Conservation (phyloP, 2,797 vertebrate genomes). For the Threskiornis aethiopicus region DNA sequence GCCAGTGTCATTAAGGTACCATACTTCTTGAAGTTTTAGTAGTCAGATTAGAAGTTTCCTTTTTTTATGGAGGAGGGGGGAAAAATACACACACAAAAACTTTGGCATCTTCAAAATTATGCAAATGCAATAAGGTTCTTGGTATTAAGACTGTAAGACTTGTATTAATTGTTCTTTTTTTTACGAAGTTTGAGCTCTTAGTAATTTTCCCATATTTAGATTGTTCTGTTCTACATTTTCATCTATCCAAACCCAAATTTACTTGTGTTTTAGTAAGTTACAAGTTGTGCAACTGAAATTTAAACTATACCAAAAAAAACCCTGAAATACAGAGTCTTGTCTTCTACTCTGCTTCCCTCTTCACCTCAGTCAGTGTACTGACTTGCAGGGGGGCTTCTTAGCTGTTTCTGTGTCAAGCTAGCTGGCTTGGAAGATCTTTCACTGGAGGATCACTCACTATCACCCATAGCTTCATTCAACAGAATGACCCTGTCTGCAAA, state of each 20-base stretch:
- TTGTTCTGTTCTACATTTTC: not conserved
- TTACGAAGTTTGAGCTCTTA: not conserved
- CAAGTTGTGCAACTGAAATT: not conserved
- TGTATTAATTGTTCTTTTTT: not conserved
- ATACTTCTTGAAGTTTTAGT: not conserved
- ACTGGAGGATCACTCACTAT: not conserved
- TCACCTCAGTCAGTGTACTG: not conserved
- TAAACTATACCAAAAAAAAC: not conserved
- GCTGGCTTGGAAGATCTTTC: not conserved
- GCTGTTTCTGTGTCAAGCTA: not conserved
- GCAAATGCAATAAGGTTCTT: not conserved
- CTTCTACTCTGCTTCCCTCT: not conserved
- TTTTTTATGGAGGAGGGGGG: not conserved
- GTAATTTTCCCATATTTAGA: not conserved
- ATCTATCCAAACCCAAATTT: not conserved
- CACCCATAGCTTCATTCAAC: not conserved
- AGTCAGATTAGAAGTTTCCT: not conserved
- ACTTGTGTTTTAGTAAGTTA: not conserved
- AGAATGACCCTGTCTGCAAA: not conserved
- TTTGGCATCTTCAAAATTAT: not conserved
- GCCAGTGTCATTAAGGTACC: constrained; percentile 86
- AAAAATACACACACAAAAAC: not conserved
- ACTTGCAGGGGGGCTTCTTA: not conserved
- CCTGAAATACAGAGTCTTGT: not conserved
- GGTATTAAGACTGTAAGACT: not conserved